A percentile compares a stretch with the other conserved stretches of the same genome.
Evolutionary conservation across 2,113 vertebrate species (phyloP).

Genomic region (Heterotis niloticus): DNA sequence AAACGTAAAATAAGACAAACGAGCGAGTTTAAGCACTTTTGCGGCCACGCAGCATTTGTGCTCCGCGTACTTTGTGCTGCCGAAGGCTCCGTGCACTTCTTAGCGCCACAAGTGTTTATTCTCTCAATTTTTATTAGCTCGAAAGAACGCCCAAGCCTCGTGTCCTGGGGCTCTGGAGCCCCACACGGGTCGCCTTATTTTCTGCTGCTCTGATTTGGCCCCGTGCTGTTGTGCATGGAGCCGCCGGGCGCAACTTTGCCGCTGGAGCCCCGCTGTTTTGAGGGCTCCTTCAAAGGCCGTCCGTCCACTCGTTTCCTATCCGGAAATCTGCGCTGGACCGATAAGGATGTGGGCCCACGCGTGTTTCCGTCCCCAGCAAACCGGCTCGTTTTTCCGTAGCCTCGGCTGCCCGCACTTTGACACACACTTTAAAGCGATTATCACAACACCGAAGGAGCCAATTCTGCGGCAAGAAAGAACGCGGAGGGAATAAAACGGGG

Average conservation of each 20-base stretch:
- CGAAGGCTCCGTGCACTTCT: background rate
- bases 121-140: no score
- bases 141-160: no score
- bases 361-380: conserved; percentile 94
- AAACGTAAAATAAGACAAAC: no score
- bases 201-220: conserved; percentile 36
- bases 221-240: conserved; percentile 85
- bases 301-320: conserved; percentile 99
- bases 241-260: conserved; percentile 71
- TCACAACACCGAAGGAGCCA: conserved; percentile 64
- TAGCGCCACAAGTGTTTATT: conserved; percentile 22
- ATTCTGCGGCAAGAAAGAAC: conserved; percentile 56
- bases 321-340: conserved; percentile 96
- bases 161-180: no score
- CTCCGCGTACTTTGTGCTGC: conserved; percentile 9
- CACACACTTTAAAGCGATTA: conserved; percentile 70
- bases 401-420: conserved; percentile 54
- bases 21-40: no score
- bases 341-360: conserved; percentile 97
- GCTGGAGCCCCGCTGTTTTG: conserved; percentile 91
- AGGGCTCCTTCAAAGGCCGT: conserved; percentile 91
- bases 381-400: conserved; percentile 82
- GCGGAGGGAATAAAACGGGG: conserved; percentile 36
- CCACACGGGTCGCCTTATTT: conserved; percentile 9
- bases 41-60: no score